A percentile compares a stretch with the other conserved stretches of the same genome.
These are phyloP conservation scores for Gnathochromis pfefferi DNA, from an alignment of 2,113 vertebrate species.

Conservation along the genomic window DNA sequence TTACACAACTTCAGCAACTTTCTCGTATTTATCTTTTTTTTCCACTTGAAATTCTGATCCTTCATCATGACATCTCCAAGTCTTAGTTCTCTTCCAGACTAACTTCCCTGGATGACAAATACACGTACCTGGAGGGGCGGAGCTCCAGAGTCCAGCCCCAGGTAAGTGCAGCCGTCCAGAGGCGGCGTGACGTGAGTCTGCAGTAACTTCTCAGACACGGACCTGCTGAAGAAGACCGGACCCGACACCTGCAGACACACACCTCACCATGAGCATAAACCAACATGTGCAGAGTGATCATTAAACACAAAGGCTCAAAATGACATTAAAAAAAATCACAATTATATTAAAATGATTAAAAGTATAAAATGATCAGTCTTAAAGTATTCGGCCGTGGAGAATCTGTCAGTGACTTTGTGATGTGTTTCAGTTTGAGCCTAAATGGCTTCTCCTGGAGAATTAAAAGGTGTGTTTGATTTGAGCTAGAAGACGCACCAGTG, in stretches of 20 bases:
- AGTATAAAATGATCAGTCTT: background rate
- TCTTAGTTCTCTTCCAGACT: fast-evolving
- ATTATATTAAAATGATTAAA: background rate
- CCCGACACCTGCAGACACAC: slow-evolving; percentile 80
- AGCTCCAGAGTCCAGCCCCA: slow-evolving; percentile 91
- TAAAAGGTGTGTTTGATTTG: background rate
- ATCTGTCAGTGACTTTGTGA: background rate
- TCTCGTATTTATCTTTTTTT: background rate
- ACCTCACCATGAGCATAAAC: background rate
- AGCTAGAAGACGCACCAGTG: slow-evolving; percentile 71
- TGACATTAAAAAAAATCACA: background rate
- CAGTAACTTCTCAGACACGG: slow-evolving; percentile 83
- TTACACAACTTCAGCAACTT: background rate
- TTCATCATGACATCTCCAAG: background rate
- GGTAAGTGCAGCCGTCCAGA: slow-evolving; percentile 90
- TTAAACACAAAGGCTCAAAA: background rate
- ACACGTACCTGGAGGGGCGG: slow-evolving; percentile 79
- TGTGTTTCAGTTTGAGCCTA: background rate
- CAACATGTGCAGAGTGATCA: background rate
- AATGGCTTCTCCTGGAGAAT: background rate
- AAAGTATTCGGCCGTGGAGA: background rate
- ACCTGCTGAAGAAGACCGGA: slow-evolving; percentile 84
- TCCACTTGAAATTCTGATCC: background rate
- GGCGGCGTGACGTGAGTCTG: slow-evolving; percentile 84
- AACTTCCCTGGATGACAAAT: background rate